Conservation (phyloP, 2,888 invertebrate genomes). For the Sinotaia quadrata region DNA sequence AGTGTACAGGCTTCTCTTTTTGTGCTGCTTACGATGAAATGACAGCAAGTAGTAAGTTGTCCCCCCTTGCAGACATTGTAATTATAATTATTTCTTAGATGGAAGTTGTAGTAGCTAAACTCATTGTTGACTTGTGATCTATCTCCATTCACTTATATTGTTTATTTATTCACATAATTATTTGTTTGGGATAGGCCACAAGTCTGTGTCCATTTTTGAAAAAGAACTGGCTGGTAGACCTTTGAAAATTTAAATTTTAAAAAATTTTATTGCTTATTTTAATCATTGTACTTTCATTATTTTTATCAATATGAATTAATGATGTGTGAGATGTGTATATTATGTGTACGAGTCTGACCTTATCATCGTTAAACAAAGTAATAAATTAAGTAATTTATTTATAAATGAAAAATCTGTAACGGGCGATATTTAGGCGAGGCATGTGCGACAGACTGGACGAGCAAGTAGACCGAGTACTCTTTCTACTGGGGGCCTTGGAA, state of each 20-base stretch:
- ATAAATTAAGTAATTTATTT: not conserved
- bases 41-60: too few relatives aligned
- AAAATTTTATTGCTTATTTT: too few relatives aligned
- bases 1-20: too few relatives aligned
- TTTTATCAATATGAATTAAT: not conserved
- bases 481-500: slow-evolving; percentile 24
- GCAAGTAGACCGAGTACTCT: slow-evolving; percentile 31
- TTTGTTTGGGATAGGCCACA: not conserved
- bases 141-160: too few relatives aligned
- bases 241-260: not conserved
- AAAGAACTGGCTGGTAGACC: not conserved
- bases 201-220: not conserved
- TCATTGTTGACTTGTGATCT: too few relatives aligned
- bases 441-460: slow-evolving; percentile 26
- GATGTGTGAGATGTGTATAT: slow-evolving; percentile 21
- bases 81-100: too few relatives aligned
- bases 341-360: slow-evolving; percentile 23
- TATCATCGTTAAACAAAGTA: slow-evolving; percentile 10
- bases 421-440: too few relatives aligned
- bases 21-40: too few relatives aligned
- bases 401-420: not conserved
- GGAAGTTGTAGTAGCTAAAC: too few relatives aligned
- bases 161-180: too few relatives aligned
- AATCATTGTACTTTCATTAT: not conserved
- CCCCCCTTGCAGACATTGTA: too few relatives aligned